These are phyloP conservation scores for Portunus trituberculatus DNA, from an alignment of 1,140 invertebrate species.

Conservation along the genomic window DNA sequence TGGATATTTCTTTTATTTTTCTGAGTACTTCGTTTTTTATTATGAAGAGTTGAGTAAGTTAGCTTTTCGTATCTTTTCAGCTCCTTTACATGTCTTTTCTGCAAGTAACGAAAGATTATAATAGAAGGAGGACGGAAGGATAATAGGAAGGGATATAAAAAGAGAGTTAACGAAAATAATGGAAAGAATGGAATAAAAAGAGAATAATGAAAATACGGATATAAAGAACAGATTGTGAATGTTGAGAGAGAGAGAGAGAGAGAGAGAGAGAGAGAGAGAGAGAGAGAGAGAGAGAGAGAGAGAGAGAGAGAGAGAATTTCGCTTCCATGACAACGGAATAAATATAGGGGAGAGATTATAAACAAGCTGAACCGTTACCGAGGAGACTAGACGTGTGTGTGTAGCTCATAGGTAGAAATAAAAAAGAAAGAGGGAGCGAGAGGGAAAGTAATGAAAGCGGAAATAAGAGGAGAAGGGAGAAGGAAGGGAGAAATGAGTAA, in stretches of 20 bases:
- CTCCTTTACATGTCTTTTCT: background rate
- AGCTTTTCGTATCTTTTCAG: background rate
- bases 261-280: conserved; percentile 31
- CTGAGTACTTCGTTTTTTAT: background rate
- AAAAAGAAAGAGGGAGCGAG: background rate
- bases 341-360: background rate
- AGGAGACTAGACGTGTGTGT: background rate
- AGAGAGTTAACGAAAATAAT: background rate
- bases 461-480: background rate
- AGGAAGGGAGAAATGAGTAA: background rate
- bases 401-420: background rate
- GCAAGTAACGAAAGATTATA: background rate
- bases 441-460: background rate
- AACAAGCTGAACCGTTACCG: background rate
- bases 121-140: background rate
- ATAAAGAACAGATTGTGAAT: background rate
- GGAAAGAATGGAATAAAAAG: background rate
- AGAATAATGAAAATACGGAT: background rate
- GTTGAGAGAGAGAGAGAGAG: background rate
- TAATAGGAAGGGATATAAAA: background rate
- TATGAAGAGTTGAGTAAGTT: background rate
- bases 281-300: background rate
- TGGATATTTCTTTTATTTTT: no score
- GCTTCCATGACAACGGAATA: background rate
- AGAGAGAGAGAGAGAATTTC: background rate